Evolutionary conservation across 1,140 invertebrate genomes (phyloP).

Genomic region (Vanessa tameamea): DNA sequence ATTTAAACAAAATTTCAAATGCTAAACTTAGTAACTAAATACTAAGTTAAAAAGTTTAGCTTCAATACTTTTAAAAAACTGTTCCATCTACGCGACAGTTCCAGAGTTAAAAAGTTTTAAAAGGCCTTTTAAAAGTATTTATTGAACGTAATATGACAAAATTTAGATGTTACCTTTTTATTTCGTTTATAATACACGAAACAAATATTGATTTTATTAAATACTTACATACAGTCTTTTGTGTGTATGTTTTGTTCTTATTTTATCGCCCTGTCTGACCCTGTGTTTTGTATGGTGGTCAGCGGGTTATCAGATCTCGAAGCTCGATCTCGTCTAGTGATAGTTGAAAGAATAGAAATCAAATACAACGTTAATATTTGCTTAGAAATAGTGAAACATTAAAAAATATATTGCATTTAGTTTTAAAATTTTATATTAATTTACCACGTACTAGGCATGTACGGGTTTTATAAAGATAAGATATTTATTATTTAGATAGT

Average conservation of each 20-base stretch:
- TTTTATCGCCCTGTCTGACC: slow-evolving; percentile 63
- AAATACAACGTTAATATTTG: slow-evolving; percentile 12
- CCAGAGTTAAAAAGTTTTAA: slow-evolving; percentile 21
- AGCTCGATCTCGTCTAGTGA: slow-evolving; percentile 57
- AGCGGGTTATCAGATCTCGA: slow-evolving; percentile 55
- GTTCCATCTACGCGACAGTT: slow-evolving; percentile 18
- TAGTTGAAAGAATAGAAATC: slow-evolving; percentile 44
- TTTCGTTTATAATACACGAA: not conserved
- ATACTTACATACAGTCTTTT: slow-evolving; percentile 36
- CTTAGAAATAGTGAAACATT: not conserved
- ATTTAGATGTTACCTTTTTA: not conserved
- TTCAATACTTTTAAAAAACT: slow-evolving; percentile 21
- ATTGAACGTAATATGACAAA: not conserved
- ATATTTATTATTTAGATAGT: too few species aligned
- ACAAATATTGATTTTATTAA: slow-evolving; percentile 33
- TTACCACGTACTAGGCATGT: too few species aligned
- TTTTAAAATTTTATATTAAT: too few species aligned
- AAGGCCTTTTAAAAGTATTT: slow-evolving; percentile 19
- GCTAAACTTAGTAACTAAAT: not conserved
- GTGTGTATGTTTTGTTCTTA: slow-evolving; percentile 55
- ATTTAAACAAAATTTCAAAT: slow-evolving; percentile 7
- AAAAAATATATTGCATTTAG: too few species aligned
- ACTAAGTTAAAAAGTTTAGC: slow-evolving; percentile 14
- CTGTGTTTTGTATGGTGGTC: slow-evolving; percentile 50
- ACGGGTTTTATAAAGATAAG: too few species aligned